Evolutionary conservation across 30 jellyfish, hydroid and myxozoan species (phyloP), one percentile per base, ranked within the genome.

Genomic region (Aurelia aurita complex sp. Pacific): DNA sequence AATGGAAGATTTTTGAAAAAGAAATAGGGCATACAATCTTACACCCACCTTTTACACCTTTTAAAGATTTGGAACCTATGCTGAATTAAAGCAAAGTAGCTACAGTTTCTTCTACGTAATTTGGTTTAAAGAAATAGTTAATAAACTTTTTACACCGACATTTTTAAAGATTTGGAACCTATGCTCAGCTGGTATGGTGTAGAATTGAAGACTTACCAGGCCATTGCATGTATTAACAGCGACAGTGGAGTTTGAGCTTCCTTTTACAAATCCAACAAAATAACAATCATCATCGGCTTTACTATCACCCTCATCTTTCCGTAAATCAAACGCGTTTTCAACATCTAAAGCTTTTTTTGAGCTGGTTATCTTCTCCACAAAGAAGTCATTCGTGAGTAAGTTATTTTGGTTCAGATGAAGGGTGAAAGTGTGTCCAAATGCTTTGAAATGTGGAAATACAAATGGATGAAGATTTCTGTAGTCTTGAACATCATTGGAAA

Each of bases 151-250:
- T 23, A 23, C 29, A 23, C 29, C 29, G 29, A 23, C 29, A 23
- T 38, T 38, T 38, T 38, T 38, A 38, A 38, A 38, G 50, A 38
- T 38, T 38, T 2, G 3, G 5, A 2, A 5, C 5, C 50, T 2
- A 38, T 38, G 50, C 50, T 38, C 5, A 36, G 34, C 77, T 42
- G 62, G 43, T 10, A 43, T 23, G 5, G 62, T 70, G 34, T 10
- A 60, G 43, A 15, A 35, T 14, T 23, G 0, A 12, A 46, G 13
- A 50, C 93, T 59, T 55, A 84, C 93, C 93, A 84, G 70, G 52
- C 93, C 93, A 46, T 84, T 73, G 69, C 93, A 84, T 8, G 67
- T 51, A 23, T 84, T 68, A 36, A 84, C 83, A 19, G 93, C 93
- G 33, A 84, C 93, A 64, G 86, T 84, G 17, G 93, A 84, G 53